phyloP scores from a whole-genome alignment of 1,140 invertebrate genomes.

The Drosophila dunni region DNA sequence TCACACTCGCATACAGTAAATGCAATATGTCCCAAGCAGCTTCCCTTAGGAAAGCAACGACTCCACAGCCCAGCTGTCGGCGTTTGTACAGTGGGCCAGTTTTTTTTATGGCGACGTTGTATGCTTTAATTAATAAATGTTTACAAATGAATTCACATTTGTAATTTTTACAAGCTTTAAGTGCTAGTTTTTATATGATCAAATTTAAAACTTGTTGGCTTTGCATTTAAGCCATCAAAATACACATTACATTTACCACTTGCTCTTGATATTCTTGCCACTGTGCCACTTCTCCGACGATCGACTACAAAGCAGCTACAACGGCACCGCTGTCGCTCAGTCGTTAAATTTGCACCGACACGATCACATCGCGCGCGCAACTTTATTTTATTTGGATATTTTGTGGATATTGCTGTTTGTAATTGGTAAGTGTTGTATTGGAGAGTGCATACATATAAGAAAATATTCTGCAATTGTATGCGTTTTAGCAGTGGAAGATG shows the following conservation, averaged over 20 bases:
- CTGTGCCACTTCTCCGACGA: constrained; percentile 35
- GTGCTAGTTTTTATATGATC: background rate
- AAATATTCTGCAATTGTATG: background rate
- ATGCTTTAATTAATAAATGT: background rate
- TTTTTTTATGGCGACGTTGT: background rate
- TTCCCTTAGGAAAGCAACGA: constrained; percentile 37
- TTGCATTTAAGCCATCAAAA: background rate
- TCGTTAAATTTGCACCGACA: constrained; percentile 43
- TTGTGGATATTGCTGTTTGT: background rate
- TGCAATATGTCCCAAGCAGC: constrained; percentile 34
- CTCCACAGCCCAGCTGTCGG: constrained; percentile 47
- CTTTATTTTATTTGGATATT: background rate
- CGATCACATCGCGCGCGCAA: constrained; percentile 50
- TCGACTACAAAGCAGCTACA: constrained; percentile 41
- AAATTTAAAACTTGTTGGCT: background rate
- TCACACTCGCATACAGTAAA: constrained; percentile 8
- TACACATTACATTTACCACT: background rate
- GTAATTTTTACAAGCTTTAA: background rate
- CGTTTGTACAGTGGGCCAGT: constrained; percentile 22
- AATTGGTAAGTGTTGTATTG: no score
- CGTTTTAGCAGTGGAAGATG: constrained; percentile 5
- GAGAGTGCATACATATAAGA: background rate
- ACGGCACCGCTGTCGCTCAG: constrained; percentile 34
- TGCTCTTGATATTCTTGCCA: background rate
- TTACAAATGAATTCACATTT: background rate